Percentiles rank a stretch among this genome's conserved stretches.
phyloP scores from a whole-genome alignment of 2,797 vertebrate species.

The Zenarchopterus dispar region DNA sequence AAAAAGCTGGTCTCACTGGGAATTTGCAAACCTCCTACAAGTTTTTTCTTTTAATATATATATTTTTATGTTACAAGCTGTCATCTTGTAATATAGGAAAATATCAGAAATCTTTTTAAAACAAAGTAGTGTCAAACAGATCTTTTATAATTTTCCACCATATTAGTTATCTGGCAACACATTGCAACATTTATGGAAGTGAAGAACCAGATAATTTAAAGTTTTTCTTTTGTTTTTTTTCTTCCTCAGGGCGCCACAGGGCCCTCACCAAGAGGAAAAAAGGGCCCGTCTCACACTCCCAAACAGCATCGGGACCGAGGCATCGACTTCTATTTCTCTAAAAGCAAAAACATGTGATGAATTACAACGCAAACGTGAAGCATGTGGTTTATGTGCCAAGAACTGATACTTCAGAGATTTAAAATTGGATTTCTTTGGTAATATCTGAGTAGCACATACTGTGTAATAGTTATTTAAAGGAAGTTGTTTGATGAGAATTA shows the following conservation, averaged over 20 bases:
- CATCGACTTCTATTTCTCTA: conserved; percentile 87
- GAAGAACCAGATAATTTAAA: too few relatives aligned
- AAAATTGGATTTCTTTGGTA: conserved; percentile 8
- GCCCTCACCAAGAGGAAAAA: conserved; percentile 68
- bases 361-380: background rate
- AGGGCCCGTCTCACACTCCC: conserved; percentile 69
- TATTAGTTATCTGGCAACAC: too few relatives aligned
- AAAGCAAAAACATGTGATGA: conserved; percentile 75
- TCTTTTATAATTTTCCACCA: too few relatives aligned
- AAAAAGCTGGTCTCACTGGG: too few relatives aligned
- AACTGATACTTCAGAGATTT: background rate
- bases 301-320: conserved; percentile 81
- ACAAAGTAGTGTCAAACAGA: too few relatives aligned
- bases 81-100: too few relatives aligned
- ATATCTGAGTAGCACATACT: background rate
- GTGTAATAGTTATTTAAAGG: background rate
- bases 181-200: too few relatives aligned
- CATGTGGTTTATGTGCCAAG: background rate
- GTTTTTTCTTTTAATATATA: too few relatives aligned
- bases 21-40: too few relatives aligned
- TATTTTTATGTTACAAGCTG: too few relatives aligned
- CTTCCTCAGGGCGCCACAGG: conserved; percentile 61
- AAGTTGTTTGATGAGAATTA: conserved; percentile 4
- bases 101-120: too few relatives aligned
- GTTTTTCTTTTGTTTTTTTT: background rate